phyloP scores from a whole-genome alignment of 2,888 invertebrate genomes.

The Mayetiola destructor region DNA sequence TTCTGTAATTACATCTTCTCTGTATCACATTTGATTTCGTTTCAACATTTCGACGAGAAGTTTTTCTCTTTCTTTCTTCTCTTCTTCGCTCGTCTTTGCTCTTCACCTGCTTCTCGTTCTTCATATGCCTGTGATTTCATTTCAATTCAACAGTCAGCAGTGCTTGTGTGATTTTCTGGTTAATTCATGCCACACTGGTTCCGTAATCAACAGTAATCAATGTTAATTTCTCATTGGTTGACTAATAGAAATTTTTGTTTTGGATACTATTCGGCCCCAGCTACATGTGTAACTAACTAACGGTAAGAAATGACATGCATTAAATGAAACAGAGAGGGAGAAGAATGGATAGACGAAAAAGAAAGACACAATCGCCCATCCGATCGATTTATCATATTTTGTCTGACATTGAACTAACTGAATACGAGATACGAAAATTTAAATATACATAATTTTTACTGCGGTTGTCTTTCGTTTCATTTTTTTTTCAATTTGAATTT shows the following conservation, averaged over 20 bases:
- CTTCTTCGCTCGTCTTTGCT: no score
- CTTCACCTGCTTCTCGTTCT: no score
- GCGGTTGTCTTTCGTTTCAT: background rate
- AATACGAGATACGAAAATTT: background rate
- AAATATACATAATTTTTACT: background rate
- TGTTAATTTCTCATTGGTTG: background rate
- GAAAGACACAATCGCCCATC: background rate
- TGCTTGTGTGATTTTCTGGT: no score
- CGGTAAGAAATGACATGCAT: background rate
- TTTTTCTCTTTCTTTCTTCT: no score
- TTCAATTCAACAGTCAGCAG: no score
- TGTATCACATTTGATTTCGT: no score
- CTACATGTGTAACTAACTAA: background rate
- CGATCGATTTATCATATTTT: constrained; percentile 7
- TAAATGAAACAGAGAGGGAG: background rate
- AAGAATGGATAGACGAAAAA: background rate
- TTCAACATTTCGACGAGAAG: no score
- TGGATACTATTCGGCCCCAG: no score
- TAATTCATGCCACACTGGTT: background rate
- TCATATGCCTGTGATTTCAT: no score
- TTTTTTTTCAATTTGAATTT: background rate
- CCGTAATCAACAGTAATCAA: background rate
- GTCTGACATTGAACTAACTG: background rate
- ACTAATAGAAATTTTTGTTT: no score
- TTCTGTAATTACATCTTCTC: no score